Percentiles rank a stretch among this genome's conserved stretches.
Conservation (phyloP, 2,888 invertebrate genomes). For the Entomobrya multifasciata region DNA sequence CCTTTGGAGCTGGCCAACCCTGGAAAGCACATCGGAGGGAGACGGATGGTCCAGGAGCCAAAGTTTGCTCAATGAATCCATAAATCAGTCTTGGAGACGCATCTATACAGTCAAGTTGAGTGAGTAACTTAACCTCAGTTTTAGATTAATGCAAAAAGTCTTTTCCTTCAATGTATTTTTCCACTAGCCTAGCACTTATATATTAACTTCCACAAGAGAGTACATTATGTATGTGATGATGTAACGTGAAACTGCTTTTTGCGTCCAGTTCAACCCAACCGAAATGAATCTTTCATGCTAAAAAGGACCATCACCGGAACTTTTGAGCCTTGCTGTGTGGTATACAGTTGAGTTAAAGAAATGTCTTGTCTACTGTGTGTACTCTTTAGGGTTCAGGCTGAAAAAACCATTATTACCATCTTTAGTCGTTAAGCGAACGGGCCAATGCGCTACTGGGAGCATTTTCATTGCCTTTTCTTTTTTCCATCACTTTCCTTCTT, state of each 20-base stretch:
- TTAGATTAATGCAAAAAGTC: slow-evolving; percentile 59
- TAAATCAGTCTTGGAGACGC: slow-evolving; percentile 88
- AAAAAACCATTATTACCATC: slow-evolving; percentile 7
- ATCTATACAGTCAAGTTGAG: slow-evolving; percentile 83
- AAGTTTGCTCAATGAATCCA: slow-evolving; percentile 89
- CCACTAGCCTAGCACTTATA: background rate
- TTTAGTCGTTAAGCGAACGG: background rate
- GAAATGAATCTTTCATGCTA: slow-evolving; percentile 1
- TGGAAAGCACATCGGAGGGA: slow-evolving; percentile 89
- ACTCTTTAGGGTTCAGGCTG: background rate
- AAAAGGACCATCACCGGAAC: background rate
- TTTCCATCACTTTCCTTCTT: background rate
- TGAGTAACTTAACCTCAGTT: slow-evolving; percentile 73
- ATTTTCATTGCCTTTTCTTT: slow-evolving; percentile 40
- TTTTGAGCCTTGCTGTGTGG: no score
- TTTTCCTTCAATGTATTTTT: background rate
- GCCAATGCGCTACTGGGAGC: background rate
- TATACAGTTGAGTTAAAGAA: background rate
- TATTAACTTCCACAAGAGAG: no score
- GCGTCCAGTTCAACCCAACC: no score
- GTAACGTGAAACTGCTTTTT: slow-evolving; percentile 22
- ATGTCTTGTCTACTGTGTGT: background rate
- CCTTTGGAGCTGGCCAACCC: slow-evolving; percentile 89
- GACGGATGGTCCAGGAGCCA: slow-evolving; percentile 89
- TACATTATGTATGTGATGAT: slow-evolving; percentile 12